These are phyloP conservation scores for Trididemnum miniatum DNA, from an alignment of 23 tunicate species.

Conservation along the genomic window DNA sequence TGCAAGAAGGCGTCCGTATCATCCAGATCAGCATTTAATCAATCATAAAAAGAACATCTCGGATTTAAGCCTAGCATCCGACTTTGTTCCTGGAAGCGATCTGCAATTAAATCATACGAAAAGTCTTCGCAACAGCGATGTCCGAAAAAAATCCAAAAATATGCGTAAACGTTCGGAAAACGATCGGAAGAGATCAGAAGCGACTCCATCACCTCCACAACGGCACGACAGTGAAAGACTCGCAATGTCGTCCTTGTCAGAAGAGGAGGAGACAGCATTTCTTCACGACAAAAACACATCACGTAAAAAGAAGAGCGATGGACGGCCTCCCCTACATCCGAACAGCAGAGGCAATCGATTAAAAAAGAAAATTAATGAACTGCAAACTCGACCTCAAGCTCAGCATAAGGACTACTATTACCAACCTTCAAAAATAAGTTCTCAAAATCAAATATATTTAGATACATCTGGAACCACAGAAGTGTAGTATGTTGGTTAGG, in stretches of 20 bases:
- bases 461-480: too few species aligned
- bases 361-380: too few species aligned
- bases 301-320: constrained; percentile 11
- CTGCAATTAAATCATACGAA: neutral
- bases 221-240: constrained; percentile 56
- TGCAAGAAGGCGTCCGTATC: constrained; percentile 39
- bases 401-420: too few species aligned
- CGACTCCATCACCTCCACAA: constrained; percentile 43
- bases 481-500: too few species aligned
- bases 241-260: constrained; percentile 54
- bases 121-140: neutral
- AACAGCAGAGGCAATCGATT: neutral
- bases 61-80: constrained; percentile 41
- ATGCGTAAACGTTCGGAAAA: neutral
- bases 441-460: too few species aligned
- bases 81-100: constrained; percentile 6
- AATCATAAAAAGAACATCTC: constrained; percentile 35
- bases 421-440: too few species aligned
- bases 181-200: neutral
- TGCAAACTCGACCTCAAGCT: too few species aligned
- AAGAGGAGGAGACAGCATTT: constrained; percentile 45
- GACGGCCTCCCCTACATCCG: constrained; percentile 47
- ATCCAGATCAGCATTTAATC: constrained; percentile 57
- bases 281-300: neutral
- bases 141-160: neutral